Evolutionary conservation across 2,888 invertebrate genomes (phyloP).

Genomic region (Aspidiotus destructor): DNA sequence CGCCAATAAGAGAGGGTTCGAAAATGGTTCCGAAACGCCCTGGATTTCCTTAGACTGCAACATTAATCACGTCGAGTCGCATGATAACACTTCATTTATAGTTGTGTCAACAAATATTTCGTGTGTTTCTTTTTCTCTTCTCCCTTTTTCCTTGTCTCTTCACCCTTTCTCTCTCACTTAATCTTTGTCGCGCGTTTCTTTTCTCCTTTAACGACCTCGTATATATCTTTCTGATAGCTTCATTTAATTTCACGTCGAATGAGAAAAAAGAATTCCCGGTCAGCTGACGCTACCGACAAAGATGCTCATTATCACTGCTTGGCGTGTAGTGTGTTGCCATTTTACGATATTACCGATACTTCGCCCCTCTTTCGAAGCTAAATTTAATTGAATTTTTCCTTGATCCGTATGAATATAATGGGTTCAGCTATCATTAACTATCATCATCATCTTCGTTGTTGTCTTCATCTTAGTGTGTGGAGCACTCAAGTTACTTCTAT

Average conservation of each 20-base stretch:
- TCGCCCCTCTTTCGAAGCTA: too few relatives aligned
- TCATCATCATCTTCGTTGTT: too few relatives aligned
- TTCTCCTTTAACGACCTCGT: slow-evolving; percentile 25
- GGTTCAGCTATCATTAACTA: too few relatives aligned
- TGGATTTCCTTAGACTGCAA: slow-evolving; percentile 24
- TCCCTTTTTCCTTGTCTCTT: not conserved
- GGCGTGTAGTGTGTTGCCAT: too few relatives aligned
- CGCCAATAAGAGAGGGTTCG: slow-evolving; percentile 33
- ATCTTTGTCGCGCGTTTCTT: slow-evolving; percentile 6
- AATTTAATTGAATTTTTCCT: too few relatives aligned
- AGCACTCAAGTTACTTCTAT: too few relatives aligned
- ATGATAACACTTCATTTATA: slow-evolving; percentile 33
- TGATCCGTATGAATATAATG: too few relatives aligned
- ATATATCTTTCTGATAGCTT: slow-evolving; percentile 28
- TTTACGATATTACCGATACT: too few relatives aligned
- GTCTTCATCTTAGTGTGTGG: too few relatives aligned
- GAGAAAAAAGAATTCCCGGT: not conserved
- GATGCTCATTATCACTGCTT: not conserved
- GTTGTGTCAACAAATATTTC: slow-evolving; percentile 31
- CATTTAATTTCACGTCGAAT: slow-evolving; percentile 28
- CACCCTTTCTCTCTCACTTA: not conserved
- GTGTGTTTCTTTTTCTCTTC: slow-evolving; percentile 20
- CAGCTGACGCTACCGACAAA: slow-evolving; percentile 7
- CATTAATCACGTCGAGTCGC: slow-evolving; percentile 32
- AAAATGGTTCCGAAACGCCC: slow-evolving; percentile 33